Conservation (phyloP, 1,140 invertebrate species). For the Drosophila varians region DNA sequence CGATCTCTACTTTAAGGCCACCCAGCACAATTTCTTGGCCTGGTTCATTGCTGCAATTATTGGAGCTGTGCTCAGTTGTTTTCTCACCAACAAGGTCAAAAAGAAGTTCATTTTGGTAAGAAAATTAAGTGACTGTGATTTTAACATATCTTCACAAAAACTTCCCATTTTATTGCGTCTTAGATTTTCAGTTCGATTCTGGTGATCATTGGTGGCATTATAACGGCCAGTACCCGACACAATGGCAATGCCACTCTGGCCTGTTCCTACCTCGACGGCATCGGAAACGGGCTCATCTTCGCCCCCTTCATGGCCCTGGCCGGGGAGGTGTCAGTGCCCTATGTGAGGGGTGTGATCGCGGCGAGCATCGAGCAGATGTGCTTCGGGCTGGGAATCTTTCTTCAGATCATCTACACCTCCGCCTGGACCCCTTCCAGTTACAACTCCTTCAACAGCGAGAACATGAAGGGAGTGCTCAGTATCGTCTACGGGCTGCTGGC, state of each 20-base stretch:
- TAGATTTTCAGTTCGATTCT: constrained; percentile 43
- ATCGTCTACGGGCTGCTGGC: constrained; percentile 43
- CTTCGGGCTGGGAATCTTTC: constrained; percentile 38
- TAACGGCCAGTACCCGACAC: constrained; percentile 5
- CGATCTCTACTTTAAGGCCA: rapidly evolving
- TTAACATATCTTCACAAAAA: neutral
- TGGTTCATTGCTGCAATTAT: constrained; percentile 71
- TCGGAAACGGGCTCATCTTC: constrained; percentile 59
- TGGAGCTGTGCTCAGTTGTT: constrained; percentile 41
- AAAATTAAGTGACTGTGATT: too few relatives aligned
- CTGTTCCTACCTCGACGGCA: constrained; percentile 53
- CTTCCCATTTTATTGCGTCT: neutral
- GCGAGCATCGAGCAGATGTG: constrained; percentile 45
- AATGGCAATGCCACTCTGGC: constrained; percentile 25
- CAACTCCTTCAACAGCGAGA: constrained; percentile 28
- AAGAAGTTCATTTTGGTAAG: constrained; percentile 58
- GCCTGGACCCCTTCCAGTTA: constrained; percentile 9
- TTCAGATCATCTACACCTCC: constrained; percentile 41
- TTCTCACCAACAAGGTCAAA: constrained; percentile 46
- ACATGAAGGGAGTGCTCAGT: constrained; percentile 51
- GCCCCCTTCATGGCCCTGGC: constrained; percentile 54
- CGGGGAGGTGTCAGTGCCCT: constrained; percentile 46
- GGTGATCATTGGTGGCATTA: constrained; percentile 54
- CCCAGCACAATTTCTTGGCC: constrained; percentile 29
- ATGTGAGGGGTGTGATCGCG: constrained; percentile 37